A percentile compares a stretch with the other conserved stretches of the same genome.
These are phyloP conservation scores for Drosophila pallidifrons DNA, from an alignment of 1,140 invertebrate species.

Conservation along the genomic window DNA sequence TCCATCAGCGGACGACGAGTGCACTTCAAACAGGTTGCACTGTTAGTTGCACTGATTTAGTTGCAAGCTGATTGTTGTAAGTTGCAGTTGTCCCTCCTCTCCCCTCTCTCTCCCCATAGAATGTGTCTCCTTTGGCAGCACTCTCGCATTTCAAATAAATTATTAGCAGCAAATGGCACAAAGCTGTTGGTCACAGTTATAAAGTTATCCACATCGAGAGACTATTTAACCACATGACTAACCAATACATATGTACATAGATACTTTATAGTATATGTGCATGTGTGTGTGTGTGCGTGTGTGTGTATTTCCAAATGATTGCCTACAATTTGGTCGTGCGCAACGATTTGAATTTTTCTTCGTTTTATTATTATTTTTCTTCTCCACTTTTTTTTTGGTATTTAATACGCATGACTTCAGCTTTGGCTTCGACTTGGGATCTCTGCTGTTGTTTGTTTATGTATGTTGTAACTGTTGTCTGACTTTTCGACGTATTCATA, in stretches of 20 bases:
- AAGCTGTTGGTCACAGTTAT: constrained; percentile 20
- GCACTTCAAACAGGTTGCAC: constrained; percentile 72
- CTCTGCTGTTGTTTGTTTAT: constrained; percentile 58
- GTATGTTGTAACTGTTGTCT: constrained; percentile 72
- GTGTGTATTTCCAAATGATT: constrained; percentile 74
- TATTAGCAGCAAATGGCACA: constrained; percentile 69
- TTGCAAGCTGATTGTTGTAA: constrained; percentile 62
- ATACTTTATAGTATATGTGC: constrained; percentile 31
- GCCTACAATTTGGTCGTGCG: constrained; percentile 79
- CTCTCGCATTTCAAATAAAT: constrained; percentile 54
- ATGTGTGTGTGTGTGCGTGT: constrained; percentile 29
- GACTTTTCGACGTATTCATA: constrained; percentile 30
- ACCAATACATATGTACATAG: constrained; percentile 57
- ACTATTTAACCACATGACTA: constrained; percentile 32
- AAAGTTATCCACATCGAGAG: constrained; percentile 35
- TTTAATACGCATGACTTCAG: constrained; percentile 80
- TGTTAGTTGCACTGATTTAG: constrained; percentile 80
- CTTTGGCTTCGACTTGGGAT: constrained; percentile 44
- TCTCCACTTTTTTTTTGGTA: constrained; percentile 46
- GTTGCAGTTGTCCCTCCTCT: constrained; percentile 21
- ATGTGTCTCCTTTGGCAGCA: neutral
- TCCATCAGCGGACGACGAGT: neutral
- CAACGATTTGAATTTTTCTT: constrained; percentile 66
- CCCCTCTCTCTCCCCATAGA: neutral
- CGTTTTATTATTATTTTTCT: constrained; percentile 37